Evolutionary conservation across 2,888 invertebrate species (phyloP), one percentile per base, ranked within the genome.

Genomic region (Spialia ferax): DNA sequence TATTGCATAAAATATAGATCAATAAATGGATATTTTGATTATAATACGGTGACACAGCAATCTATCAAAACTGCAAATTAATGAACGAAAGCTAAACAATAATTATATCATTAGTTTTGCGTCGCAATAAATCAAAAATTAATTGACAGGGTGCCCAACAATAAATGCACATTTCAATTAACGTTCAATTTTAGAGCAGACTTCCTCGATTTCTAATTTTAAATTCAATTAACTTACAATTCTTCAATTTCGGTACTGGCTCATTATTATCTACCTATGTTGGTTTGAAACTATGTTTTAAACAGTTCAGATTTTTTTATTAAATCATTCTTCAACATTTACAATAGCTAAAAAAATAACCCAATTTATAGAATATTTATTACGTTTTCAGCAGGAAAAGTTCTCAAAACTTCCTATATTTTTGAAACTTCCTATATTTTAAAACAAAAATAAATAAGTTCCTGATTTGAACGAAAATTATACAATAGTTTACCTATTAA

Each of bases 91-190:
- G 50, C 32, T 26, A 65, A 65, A 38, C 65, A 48, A 50, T 59
- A 65, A 65, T 65, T 52, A 65, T 52, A 38, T 65, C 57, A 65
- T 65, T 65, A 65, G 35, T 29, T 45, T 70, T 48, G 57, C 68
- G 56, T 61, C 56, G 57, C 29, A 70, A 68, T 70, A 70, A 68
- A 55, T 69, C 69, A 69, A 61, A 45, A 56, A 15, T 15, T 70
- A 70, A 70, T 70, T 70, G 70, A 68, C 70, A 65, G 68, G 55
- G 2, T 29, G 54, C 64, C 54, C 57, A 68, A 63, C 64, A 64
- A 68, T 68, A 59, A 48, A 56, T 64, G 42, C 29, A 64, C 63
- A 64, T 64, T 64, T 64, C 56, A 64, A 64, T 56, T 63, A 63
- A 48, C 11, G 26, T 63, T 63, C 50, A 11, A 59, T 23, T 65